Base-by-base conservation (phyloP, 2,797 vertebrate species). In the Manis crassicaudata region DNA sequence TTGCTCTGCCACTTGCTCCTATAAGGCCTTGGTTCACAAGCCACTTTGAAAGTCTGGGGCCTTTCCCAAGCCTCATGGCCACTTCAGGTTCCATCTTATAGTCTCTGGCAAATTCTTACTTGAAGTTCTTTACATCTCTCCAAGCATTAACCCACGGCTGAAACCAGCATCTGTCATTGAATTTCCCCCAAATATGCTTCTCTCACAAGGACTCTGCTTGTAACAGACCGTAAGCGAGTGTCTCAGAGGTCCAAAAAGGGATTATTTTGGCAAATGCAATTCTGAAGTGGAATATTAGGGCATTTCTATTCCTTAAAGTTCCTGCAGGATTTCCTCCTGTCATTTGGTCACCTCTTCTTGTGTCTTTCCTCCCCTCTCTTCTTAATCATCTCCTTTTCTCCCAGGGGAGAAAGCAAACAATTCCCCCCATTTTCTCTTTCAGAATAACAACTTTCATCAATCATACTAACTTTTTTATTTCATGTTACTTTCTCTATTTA, bases 361-460 rank as follows among this genome's bases (percentile, higher is more conserved):
- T 27, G 11, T 18, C 11, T 21, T 54, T 9, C 16, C 20, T 58
- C 6, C 11, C 5, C 10, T 63, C 11, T 65, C 6, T 79, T 88
- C 87, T 81, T 27, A 40, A 72, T 46, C 2, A 72, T 46, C 2
- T 20, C 27, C 27, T 50, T 81, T 81, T 92, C 46, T 95, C 27
- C 12, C 17, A n/a, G 32, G 35, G 96, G 58, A 54, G 23, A 92
- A 92, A 46, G 37, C 63, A 96, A 87, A 81, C 17, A 88, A 65
- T 29, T 68, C 1, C 46, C 18, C 2, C 14, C 12, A 35, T 6
- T 96, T 82, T 84, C 35, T 96, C 35, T 85, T 29, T 16, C 14
- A 91, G n/a, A 96, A 43, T 58, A 91, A 63, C 35, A 50, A 13
- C 9, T 62, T 11, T 81, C 35, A 62, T 83, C 65, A 88, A 89